Base-by-base conservation (phyloP, 2,797 vertebrate species). In the Clarias platycephalus region DNA sequence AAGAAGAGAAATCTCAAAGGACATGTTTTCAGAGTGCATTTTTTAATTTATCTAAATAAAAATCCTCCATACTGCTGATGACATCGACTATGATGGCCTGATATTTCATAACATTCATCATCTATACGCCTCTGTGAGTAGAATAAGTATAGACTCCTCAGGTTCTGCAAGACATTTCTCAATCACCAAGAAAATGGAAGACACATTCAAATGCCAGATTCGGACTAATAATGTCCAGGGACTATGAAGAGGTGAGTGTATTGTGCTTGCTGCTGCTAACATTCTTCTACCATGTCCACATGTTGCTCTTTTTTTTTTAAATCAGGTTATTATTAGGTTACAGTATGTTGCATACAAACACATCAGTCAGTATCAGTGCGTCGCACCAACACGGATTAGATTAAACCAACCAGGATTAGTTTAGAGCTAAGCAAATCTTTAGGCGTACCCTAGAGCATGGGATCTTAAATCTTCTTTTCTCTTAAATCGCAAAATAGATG, bases 241-340 rank as follows among this genome's bases (percentile, higher is more conserved):
- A 93, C 93, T 94, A 95, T 96, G 95, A 96, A 94, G 95, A 96
- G 94, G 95, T 95, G 90, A 71, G 91, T 90, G 60, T 2, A n/a
- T 40, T 26, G 53, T 16, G 5, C 66, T 22, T 28, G 22, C 58
- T 7, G 22, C 58, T 7, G 34, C 80, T 89, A 49, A 86, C 75
- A 84, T 80, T 79, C 57, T 0, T 10, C 20, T 58, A 10, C 28
- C 31, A 40, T 80, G 24, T 4, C n/a, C 10, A 63, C 28, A 57
- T 20, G 28, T 12, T 75, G 31, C 22, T 60, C 16, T 55, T 72
- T 62, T 31, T 66, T 26, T 31, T 26, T 9, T 28, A n/a, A 34
- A 72, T 28, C 44, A 72, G 44, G 1, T 62, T 62, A n/a, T 78
- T 24, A 40, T 62, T 40, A 26, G 34, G 34, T 62, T 78, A 62